phyloP scores from a whole-genome alignment of 2,888 invertebrate species.

The Cosmorhoe ocellata region DNA sequence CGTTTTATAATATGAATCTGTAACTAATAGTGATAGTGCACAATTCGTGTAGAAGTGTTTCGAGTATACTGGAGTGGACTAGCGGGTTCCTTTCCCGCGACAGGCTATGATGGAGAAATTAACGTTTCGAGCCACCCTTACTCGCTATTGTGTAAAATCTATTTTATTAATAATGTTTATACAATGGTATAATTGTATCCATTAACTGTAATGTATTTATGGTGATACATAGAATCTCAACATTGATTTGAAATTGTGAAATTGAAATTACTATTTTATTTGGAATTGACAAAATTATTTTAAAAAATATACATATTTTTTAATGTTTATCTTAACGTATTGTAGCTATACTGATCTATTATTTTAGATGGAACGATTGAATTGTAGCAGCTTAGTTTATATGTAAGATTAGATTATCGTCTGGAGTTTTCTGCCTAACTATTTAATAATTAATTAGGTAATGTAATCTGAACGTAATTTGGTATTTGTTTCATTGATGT shows the following conservation, averaged over 20 bases:
- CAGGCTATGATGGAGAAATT: constrained; percentile 63
- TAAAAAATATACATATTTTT: constrained; percentile 60
- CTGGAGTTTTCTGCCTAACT: constrained; percentile 23
- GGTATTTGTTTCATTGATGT: constrained; percentile 15
- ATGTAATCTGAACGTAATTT: constrained; percentile 14
- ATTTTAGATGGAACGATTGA: constrained; percentile 27
- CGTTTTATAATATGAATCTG: constrained; percentile 39
- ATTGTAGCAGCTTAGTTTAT: constrained; percentile 31
- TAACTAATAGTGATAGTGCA: constrained; percentile 58
- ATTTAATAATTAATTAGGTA: constrained; percentile 19
- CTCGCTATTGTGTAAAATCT: constrained; percentile 52
- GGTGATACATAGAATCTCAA: constrained; percentile 51
- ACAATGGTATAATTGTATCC: constrained; percentile 30
- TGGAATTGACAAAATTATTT: constrained; percentile 71
- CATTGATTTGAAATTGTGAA: constrained; percentile 45
- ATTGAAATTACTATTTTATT: constrained; percentile 43
- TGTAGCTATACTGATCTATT: constrained; percentile 31
- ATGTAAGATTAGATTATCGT: constrained; percentile 23
- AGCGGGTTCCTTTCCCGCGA: constrained; percentile 20
- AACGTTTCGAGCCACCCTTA: constrained; percentile 60
- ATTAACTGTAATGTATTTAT: constrained; percentile 34
- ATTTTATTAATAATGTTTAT: constrained; percentile 63
- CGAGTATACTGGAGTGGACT: constrained; percentile 38
- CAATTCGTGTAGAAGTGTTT: constrained; percentile 55
- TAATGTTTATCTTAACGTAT: constrained; percentile 60